These are phyloP conservation scores for Brachionus plicatilis DNA, from an alignment of 1,140 invertebrate genomes.

Conservation along the genomic window DNA sequence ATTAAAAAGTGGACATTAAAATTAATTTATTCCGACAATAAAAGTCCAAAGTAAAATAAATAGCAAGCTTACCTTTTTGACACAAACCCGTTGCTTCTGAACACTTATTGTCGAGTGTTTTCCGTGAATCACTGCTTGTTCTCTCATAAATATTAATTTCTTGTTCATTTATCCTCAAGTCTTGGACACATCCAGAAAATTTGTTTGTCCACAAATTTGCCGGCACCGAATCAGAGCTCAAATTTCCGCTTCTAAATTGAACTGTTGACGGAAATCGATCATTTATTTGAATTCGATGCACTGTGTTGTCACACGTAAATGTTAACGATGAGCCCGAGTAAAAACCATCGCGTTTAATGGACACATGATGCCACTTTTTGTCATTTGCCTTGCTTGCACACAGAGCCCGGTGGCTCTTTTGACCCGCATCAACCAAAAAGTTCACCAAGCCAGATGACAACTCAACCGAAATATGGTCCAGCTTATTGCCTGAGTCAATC, in stretches of 20 bases:
- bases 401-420: not conserved
- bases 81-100: not conserved
- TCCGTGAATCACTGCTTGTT: not conserved
- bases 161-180: not conserved
- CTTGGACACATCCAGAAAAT: conserved; percentile 9
- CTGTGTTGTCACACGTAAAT: not conserved
- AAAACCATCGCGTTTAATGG: conserved; percentile 11
- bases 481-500: not conserved
- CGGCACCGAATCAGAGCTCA: not conserved
- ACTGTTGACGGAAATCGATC: conserved; percentile 2
- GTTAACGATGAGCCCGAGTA: not conserved
- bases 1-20: too few relatives aligned
- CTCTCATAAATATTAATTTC: not conserved
- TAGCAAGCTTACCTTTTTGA: not conserved
- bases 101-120: not conserved
- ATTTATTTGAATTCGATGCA: not conserved
- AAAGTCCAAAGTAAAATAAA: not conserved
- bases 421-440: not conserved
- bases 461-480: not conserved
- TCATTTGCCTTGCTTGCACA: not conserved
- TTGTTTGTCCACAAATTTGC: not conserved
- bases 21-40: too few relatives aligned
- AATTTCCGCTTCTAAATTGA: conserved; percentile 27
- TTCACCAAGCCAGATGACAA: not conserved
- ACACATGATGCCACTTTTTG: conserved; percentile 18